These are phyloP conservation scores for Crotalus tigris DNA, from an alignment of 2,113 vertebrate species.

Conservation along the genomic window DNA sequence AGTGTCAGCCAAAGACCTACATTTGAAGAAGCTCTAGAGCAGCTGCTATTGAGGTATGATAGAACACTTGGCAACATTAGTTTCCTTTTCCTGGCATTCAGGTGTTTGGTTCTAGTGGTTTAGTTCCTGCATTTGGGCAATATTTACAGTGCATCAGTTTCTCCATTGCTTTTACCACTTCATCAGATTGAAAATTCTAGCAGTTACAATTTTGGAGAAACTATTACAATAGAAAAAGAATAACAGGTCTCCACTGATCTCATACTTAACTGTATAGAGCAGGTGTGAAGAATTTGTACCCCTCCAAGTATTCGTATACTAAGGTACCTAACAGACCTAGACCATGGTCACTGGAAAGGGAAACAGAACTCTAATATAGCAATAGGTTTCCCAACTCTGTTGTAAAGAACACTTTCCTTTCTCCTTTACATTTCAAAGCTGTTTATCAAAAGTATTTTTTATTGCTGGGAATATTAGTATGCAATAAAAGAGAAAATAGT, in stretches of 20 bases:
- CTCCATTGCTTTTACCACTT: neutral
- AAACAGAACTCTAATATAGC: neutral
- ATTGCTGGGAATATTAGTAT: neutral
- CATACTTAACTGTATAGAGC: neutral
- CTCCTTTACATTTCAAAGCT: neutral
- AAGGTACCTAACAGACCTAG: neutral
- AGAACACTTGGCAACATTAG: constrained; percentile 5
- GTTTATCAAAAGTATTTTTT: neutral
- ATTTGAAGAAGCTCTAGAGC: constrained; percentile 84
- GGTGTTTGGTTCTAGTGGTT: neutral
- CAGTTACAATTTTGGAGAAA: neutral
- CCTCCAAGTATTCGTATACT: neutral
- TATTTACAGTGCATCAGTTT: neutral
- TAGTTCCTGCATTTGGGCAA: too few species aligned
- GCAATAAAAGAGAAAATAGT: neutral
- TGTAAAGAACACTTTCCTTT: neutral
- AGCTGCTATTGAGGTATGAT: constrained; percentile 83
- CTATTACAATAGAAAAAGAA: neutral
- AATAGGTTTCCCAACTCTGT: neutral
- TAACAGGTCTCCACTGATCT: neutral
- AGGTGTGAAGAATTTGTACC: neutral
- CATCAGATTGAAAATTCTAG: neutral
- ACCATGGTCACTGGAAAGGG: neutral
- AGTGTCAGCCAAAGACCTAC: constrained; percentile 75
- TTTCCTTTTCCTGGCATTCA: neutral